Conservation (phyloP, 2,888 invertebrate genomes). For the Sicus ferrugineus region DNA sequence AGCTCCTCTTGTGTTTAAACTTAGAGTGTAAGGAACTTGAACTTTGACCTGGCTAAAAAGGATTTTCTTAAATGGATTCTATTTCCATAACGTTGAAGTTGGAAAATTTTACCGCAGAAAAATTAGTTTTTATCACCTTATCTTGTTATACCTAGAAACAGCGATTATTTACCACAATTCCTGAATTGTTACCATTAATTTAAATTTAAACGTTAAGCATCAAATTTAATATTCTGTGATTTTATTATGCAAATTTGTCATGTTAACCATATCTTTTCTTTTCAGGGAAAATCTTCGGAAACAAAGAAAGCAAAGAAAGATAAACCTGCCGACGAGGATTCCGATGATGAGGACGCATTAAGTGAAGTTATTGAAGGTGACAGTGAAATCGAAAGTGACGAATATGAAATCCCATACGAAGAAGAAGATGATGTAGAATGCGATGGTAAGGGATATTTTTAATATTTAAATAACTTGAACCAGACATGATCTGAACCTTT, state of each 20-base stretch:
- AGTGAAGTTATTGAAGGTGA: slow-evolving; percentile 58
- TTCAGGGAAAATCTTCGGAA: slow-evolving; percentile 62
- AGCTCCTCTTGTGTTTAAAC: too few species aligned
- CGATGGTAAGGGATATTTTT: slow-evolving; percentile 59
- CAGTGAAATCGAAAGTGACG: slow-evolving; percentile 63
- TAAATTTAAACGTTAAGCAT: neutral
- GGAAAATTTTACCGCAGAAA: too few species aligned
- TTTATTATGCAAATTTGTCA: neutral
- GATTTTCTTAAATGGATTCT: too few species aligned
- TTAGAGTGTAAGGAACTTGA: too few species aligned
- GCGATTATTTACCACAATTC: neutral
- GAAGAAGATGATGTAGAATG: slow-evolving; percentile 62
- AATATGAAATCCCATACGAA: slow-evolving; percentile 62
- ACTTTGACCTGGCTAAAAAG: too few species aligned
- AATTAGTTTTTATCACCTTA: too few species aligned
- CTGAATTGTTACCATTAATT: neutral
- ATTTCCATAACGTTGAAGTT: too few species aligned
- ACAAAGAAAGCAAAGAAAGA: slow-evolving; percentile 65
- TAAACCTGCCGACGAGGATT: slow-evolving; percentile 56
- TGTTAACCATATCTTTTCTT: slow-evolving; percentile 19
- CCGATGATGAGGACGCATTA: slow-evolving; percentile 58
- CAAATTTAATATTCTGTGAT: neutral
- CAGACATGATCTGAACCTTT: too few species aligned
- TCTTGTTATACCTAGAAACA: too few species aligned
- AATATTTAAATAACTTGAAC: too few species aligned